These are phyloP conservation scores for Leucozona laternaria DNA, from an alignment of 2,888 invertebrate genomes.

Conservation along the genomic window DNA sequence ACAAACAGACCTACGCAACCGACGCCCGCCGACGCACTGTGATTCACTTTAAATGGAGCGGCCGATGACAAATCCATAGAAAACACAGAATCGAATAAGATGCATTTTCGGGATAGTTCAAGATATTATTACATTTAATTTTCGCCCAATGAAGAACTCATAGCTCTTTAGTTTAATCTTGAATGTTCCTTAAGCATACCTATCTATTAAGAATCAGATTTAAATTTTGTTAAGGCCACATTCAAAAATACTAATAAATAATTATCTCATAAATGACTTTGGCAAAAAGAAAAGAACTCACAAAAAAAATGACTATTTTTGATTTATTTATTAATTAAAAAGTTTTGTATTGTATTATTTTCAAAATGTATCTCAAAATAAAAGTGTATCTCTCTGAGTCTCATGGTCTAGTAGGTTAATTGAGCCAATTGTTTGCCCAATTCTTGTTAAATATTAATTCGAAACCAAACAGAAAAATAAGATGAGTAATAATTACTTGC, in stretches of 20 bases:
- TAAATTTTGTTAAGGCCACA: not conserved
- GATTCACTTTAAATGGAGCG: too few relatives aligned
- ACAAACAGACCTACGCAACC: too few relatives aligned
- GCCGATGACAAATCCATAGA: too few relatives aligned
- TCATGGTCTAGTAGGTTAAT: not conserved
- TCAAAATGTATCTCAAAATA: conserved; percentile 25
- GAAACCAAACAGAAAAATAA: not conserved
- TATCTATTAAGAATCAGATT: too few relatives aligned
- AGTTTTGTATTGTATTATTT: not conserved
- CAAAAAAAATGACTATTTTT: not conserved
- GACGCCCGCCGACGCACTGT: too few relatives aligned
- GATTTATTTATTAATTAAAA: not conserved
- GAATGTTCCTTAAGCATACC: too few relatives aligned
- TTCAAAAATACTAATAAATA: not conserved
- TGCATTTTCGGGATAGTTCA: too few relatives aligned
- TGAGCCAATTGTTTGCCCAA: not conserved
- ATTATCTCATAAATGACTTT: not conserved
- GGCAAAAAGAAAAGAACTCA: not conserved
- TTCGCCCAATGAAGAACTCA: too few relatives aligned
- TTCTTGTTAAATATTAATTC: not conserved
- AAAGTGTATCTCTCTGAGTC: conserved; percentile 46
- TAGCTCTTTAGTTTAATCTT: too few relatives aligned
- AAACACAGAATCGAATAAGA: too few relatives aligned
- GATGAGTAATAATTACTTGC: conserved; percentile 42
- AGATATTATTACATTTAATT: too few relatives aligned